phyloP scores from a whole-genome alignment of 2,113 vertebrate species.

The Maccullochella peelii region DNA sequence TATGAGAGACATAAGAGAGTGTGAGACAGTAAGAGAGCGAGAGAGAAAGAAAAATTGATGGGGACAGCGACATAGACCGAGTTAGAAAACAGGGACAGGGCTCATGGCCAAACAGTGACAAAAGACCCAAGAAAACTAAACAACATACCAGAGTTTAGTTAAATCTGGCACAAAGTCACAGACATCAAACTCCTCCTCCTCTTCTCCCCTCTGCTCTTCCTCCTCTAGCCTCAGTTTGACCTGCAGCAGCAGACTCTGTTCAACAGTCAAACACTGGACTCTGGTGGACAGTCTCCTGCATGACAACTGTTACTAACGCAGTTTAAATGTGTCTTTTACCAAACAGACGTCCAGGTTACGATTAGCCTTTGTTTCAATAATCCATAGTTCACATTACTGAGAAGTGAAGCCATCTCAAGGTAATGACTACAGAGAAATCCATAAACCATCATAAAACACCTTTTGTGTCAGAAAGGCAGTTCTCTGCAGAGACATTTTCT shows the following conservation, averaged over 20 bases:
- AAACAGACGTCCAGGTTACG: constrained; percentile 2
- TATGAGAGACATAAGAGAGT: neutral
- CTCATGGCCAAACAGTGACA: constrained; percentile 7
- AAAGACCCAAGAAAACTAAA: constrained; percentile 27
- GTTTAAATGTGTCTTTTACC: neutral
- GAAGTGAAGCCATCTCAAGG: constrained; percentile 19
- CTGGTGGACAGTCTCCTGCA: constrained; percentile 75
- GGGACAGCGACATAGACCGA: neutral
- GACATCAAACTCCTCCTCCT: constrained; percentile 4
- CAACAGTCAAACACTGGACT: constrained; percentile 78
- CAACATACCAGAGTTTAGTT: constrained; percentile 31
- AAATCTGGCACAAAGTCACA: constrained; percentile 35
- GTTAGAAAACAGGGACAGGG: neutral
- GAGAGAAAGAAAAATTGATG: neutral
- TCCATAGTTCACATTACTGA: neutral
- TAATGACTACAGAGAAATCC: constrained; percentile 30
- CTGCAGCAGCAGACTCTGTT: constrained; percentile 41
- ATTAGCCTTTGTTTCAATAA: constrained; percentile 11
- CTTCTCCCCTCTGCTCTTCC: neutral
- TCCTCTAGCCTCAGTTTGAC: constrained; percentile 58
- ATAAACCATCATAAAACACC: constrained; percentile 45
- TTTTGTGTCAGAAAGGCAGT: constrained; percentile 32
- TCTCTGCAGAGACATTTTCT: constrained; percentile 31
- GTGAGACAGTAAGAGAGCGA: neutral
- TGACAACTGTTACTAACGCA: constrained; percentile 55